Evolutionary conservation across 2,113 vertebrate species (phyloP), one percentile per base, ranked within the genome.

Genomic region (Psilopsiagon aymara): DNA sequence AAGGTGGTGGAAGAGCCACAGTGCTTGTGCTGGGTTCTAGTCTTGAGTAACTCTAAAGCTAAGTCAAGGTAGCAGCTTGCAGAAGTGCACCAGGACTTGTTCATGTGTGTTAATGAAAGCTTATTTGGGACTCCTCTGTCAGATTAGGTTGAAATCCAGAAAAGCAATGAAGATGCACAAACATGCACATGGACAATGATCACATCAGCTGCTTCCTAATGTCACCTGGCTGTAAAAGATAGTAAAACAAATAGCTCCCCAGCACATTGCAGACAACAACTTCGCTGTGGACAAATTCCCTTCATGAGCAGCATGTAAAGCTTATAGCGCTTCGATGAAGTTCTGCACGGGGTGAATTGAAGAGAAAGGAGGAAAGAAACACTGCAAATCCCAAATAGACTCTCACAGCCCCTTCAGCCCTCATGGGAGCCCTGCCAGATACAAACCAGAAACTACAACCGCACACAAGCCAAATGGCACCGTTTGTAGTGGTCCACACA

Each of bases 301-400:
- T n/a, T 35, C 41, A 1, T 1, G 16, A 2, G 1, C 33, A n/a
- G 68, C 49, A 12, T 0, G 0, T 4, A 2, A 35, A 24, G 10
- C 46, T 68, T 10, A 10, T 0, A 29, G 63, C 16, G 0, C 41
- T 51, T 6, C 0, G 0, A 0, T 8, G 35, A 33, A 60, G n/a
- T 49, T 87, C 64, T 47, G 64, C 55, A 47, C 2, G 37, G 24
- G 20, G 4, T 35, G 82, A 16, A 19, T 29, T 77, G 46, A 29
- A 83, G 10, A 59, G 9, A 37, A 33, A 68, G 35, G 66, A 86
- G 41, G 15, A 21, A 33, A 44, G 41, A 52, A 95, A 73, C 1
- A 2, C 24, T 39, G 23, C 85, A 57, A 59, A 82, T 62, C 62
- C 83, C 88, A 85, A 49, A 19, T 10, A 46, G 62, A 7, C n/a